A percentile compares a stretch with the other conserved stretches of the same genome.
Conservation (phyloP, 1,140 invertebrate genomes). For the Apis florea region DNA sequence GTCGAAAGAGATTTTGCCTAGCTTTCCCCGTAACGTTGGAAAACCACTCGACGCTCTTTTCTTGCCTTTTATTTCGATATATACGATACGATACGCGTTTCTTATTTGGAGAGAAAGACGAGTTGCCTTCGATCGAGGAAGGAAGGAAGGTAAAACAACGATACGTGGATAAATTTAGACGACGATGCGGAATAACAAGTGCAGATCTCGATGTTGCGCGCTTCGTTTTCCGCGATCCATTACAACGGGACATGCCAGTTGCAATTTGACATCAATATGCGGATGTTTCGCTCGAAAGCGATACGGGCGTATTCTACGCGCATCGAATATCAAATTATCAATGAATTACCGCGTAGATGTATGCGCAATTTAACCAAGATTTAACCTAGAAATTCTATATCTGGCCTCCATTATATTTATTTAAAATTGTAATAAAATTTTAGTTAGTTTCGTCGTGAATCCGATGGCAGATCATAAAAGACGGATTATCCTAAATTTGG, state of each 20-base stretch:
- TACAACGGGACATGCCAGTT: slow-evolving; percentile 1
- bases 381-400: background rate
- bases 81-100: too few relatives aligned
- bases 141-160: too few relatives aligned
- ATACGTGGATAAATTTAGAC: too few relatives aligned
- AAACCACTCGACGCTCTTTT: slow-evolving; percentile 23
- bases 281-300: slow-evolving; percentile 12
- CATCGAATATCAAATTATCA: slow-evolving; percentile 39
- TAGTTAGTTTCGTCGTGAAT: too few relatives aligned
- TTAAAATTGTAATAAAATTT: background rate
- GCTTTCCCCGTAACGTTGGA: slow-evolving; percentile 44
- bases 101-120: too few relatives aligned
- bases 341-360: background rate
- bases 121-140: too few relatives aligned
- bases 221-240: background rate
- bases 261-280: slow-evolving; percentile 37
- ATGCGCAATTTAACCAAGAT: background rate
- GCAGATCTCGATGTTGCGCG: background rate
- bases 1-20: slow-evolving; percentile 35
- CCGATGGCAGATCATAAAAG: too few relatives aligned
- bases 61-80: too few relatives aligned
- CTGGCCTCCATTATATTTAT: background rate
- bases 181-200: background rate
- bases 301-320: slow-evolving; percentile 9
- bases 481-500: too few relatives aligned